Base-by-base conservation (phyloP, 2,888 invertebrate species). In the Malachius bipustulatus region DNA sequence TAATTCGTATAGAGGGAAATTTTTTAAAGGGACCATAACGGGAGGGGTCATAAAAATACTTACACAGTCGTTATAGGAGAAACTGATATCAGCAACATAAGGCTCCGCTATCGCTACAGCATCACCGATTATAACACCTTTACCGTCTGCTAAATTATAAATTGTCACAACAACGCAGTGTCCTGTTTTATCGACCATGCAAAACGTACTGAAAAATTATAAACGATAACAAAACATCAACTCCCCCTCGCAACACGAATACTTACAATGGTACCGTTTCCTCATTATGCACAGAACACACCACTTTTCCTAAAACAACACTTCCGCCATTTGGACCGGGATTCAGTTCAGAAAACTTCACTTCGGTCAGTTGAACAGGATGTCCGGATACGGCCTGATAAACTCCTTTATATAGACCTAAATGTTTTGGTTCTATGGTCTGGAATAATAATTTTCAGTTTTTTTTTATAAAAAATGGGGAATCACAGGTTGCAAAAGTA, bases 121-220 rank as follows among this genome's bases (percentile, higher is more conserved):
- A 64, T 90, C 87, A 2, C 88, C 88, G 39, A 89, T 82, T 41
- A 83, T 82, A 34, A 82, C 78, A 27, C 88, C 88, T 55, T 76
- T 76, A 0, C 83, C 83, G 52, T 77, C 73, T 4, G 82, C 82
- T 61, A 87, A 70, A 66, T 90, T 89, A 63, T 85, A 90, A 30
- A 89, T 75, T 1, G 82, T 82, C 39, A 88, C 84, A 12, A 76
- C 73, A 31, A 79, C 63, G 54, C 84, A 83, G 2, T 67, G 66
- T 62, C 74, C 72, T 36, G 75, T 71, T 45, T 72, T 71, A 63
- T 88, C 88, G 29, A 83, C 71, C 54, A 88, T 61, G 51, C 83
- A 87, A 62, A 87, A 85, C 24, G 84, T 79, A 59, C 85, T 87
- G 64, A 8, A 71, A 63, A 43, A 39, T 35, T 30, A 27, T 24